Evolutionary conservation across 2,888 invertebrate species (phyloP), one percentile per base, ranked within the genome.

Genomic region (Spilosoma lubricipeda): DNA sequence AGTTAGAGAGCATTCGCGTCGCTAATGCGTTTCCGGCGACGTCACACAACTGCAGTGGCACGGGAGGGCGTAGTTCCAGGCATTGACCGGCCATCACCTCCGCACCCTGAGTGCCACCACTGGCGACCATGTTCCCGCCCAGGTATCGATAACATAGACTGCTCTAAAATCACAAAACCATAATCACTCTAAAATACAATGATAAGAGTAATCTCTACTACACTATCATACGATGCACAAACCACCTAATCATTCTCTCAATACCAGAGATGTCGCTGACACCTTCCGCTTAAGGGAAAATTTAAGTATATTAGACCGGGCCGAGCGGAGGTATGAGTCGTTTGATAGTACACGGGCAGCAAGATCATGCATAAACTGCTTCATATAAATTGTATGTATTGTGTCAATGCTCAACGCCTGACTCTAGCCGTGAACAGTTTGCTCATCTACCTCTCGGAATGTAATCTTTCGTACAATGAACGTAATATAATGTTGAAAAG

Each of bases 31-130:
- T 97, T 33, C 99, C 98, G 67, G 98, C 98, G 73, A 99, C 97
- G 91, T 99, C 99, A 96, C 98, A 98, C 48, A 99, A 96, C 90
- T 98, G 97, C 72, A 98, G 90, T 42, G 97, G 97, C 69, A 97
- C 97, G 85, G 93, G 88, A 18, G 93, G 93, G 33, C 93, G 93
- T 76, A 94, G 88, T 39, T 91, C 93, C 42, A 91, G 81, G 82
- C 95, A 94, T 89, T 94, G 94, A 20, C 95, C 96, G 52, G 94
- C 94, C 88, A 93, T 84, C 87, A 96, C 93, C 87, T 94, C 95
- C 3, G 95, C 96, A 78, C 96, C 96, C 78, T 90, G 93, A 52
- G 96, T 96, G 80, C 92, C 87, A n/a, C 91, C 90, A 23, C 80
- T 80, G 11, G 78, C 78, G n/a, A 89, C 86, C 15, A 84, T 89